Base-by-base conservation (phyloP, 2,888 invertebrate genomes). In the Pecten maximus region DNA sequence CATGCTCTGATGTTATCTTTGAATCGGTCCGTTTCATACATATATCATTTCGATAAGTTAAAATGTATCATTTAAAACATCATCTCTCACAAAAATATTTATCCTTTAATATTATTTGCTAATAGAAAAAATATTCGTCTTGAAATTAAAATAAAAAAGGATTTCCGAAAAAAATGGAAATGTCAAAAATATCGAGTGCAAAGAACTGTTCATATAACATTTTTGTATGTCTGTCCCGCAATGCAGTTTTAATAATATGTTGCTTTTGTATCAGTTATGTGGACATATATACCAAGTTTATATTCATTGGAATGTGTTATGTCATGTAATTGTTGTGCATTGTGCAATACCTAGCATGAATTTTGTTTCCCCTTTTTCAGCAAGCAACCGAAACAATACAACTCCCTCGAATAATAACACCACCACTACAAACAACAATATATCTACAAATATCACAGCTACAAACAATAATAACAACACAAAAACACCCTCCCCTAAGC, bases 401-500 rank as follows among this genome's bases (percentile, higher is more conserved):
- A 74, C 74, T 74, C 74, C 74, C 74, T 74, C 74, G 23, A 74
- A 74, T 74, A 74, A 74, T 74, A 74, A 74, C 74, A 74, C 74
- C 3, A 74, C 28, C 35, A 74, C 91, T 89, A 91, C 91, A 54
- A 91, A 88, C 91, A 92, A 92, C 91, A 92, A 92, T 89, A 92
- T 88, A 89, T 89, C 88, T 89, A 89, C 89, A 89, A 90, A 89
- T 89, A 90, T 89, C 88, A 88, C 89, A 88, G 88, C 91, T 74
- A 88, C 90, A 88, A 90, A 60, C 90, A 91, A 87, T 89, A 89
- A 91, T 88, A 91, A 89, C 60, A 91, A 91, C 88, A 90, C 74
- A 74, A 74, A 89, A 89, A 90, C 92, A 88, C 92, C 92, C 89
- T 89, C 92, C 91, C 92, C 92, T 87, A 92, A 92, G 92, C 91